Base-by-base conservation (phyloP, 2,888 invertebrate species). In the Drosophila silvestris region DNA sequence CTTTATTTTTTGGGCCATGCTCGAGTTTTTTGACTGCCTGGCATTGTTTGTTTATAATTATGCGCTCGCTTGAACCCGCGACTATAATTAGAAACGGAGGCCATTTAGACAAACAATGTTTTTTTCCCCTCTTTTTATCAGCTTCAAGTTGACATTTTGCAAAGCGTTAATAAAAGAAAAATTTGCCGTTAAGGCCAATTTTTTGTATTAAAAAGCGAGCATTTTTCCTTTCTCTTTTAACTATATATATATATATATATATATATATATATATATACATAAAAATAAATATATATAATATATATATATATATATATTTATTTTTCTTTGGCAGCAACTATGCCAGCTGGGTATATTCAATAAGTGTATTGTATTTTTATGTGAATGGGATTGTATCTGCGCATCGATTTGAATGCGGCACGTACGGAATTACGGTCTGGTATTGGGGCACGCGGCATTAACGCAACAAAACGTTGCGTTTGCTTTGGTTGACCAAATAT, bases 31-130 rank as follows among this genome's bases (percentile, higher is more conserved):
- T 69, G 61, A 47, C 30, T 52, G 44, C 50, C 35, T 19, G 54
- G 9, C 32, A 39, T 72, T 85, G 89, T 89, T 90, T 90, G 81
- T 89, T 89, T 89, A 86, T 85, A 85, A 86, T 85, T 85, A 89
- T 86, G 87, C 81, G 84, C 74, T 57, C 68, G 74, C 89, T 69
- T 74, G 85, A 67, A 57, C 66, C 72, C 72, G 66, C 75, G 77
- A 54, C 73, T 75, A 89, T 73, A 86, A 83, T 86, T 83, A 90
- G 74, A 89, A 74, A 71, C 61, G 70, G 60, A 74, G 77, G 65
- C 63, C 67, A 78, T 63, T 74, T 57, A 41, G 58, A 57, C 70
- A 61, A 68, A 79, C 63, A 85, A 74, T 59, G 71, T 68, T 73
- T 75, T 44, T 47, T 4, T 4, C 1, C 2, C 5, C 9, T 47